Percentiles rank a stretch among this genome's conserved stretches.
These are phyloP conservation scores for Lanius collurio DNA, from an alignment of 2,113 vertebrate species.

Conservation along the genomic window DNA sequence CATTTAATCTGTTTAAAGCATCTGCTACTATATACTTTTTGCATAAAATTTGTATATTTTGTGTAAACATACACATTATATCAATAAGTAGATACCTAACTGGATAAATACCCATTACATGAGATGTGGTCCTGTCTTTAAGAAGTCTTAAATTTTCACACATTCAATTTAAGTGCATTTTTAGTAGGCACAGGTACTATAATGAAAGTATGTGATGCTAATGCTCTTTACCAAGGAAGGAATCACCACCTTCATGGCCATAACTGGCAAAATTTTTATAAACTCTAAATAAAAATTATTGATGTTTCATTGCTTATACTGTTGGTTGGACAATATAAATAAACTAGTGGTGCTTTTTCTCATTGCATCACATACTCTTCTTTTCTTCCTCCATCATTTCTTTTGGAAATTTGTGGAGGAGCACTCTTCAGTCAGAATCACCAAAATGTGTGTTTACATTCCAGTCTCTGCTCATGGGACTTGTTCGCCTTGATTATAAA, in stretches of 20 bases:
- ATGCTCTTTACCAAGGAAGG: neutral
- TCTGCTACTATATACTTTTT: conserved; percentile 67
- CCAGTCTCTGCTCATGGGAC: neutral
- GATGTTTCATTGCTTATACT: neutral
- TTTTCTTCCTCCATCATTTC: neutral
- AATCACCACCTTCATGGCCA: neutral
- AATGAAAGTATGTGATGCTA: neutral
- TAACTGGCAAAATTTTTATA: neutral
- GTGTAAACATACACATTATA: conserved; percentile 59
- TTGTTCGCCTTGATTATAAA: conserved; percentile 7
- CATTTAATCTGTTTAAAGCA: conserved; percentile 74
- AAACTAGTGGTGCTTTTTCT: neutral
- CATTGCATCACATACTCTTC: rapidly evolving
- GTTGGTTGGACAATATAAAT: neutral
- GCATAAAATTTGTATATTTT: conserved; percentile 57
- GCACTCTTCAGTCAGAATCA: neutral
- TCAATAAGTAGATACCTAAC: conserved; percentile 59
- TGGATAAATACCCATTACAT: conserved; percentile 50
- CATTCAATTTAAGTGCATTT: neutral
- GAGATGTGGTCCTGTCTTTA: conserved; percentile 11
- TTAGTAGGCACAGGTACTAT: neutral
- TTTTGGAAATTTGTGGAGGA: neutral
- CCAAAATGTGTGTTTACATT: neutral
- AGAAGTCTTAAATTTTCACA: neutral
- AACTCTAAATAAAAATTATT: neutral